Conservation (phyloP, 1,140 invertebrate species). For the Mycetomoellerius zeteki region DNA sequence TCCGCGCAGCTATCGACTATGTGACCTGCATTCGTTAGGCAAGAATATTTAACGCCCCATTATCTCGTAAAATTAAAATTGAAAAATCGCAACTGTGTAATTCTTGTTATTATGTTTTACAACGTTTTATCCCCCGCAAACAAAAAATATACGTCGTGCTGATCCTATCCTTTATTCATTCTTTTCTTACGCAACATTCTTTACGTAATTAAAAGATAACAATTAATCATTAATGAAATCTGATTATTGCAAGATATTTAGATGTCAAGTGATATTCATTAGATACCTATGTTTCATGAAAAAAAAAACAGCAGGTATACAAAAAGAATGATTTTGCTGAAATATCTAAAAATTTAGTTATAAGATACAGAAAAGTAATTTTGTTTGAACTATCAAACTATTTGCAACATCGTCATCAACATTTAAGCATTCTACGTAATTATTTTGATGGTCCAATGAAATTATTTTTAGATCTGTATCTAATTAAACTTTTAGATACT, state of each 20-base stretch:
- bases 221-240: neutral
- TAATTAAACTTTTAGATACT: too few relatives aligned
- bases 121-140: neutral
- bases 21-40: neutral
- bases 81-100: neutral
- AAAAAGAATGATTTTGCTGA: too few relatives aligned
- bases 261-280: neutral
- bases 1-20: neutral
- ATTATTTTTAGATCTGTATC: too few relatives aligned
- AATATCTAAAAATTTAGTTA: too few relatives aligned
- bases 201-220: neutral
- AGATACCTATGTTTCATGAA: neutral
- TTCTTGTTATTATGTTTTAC: neutral
- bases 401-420: too few relatives aligned
- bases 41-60: slow-evolving; percentile 1
- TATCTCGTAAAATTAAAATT: neutral
- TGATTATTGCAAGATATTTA: neutral
- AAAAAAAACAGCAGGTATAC: neutral
- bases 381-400: too few relatives aligned
- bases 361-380: too few relatives aligned
- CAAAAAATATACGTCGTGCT: neutral
- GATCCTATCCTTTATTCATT: neutral
- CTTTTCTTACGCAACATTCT: neutral
- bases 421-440: too few relatives aligned
- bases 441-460: too few relatives aligned